phyloP scores from a whole-genome alignment of 2,113 vertebrate species.

The Heteronetta atricapilla region DNA sequence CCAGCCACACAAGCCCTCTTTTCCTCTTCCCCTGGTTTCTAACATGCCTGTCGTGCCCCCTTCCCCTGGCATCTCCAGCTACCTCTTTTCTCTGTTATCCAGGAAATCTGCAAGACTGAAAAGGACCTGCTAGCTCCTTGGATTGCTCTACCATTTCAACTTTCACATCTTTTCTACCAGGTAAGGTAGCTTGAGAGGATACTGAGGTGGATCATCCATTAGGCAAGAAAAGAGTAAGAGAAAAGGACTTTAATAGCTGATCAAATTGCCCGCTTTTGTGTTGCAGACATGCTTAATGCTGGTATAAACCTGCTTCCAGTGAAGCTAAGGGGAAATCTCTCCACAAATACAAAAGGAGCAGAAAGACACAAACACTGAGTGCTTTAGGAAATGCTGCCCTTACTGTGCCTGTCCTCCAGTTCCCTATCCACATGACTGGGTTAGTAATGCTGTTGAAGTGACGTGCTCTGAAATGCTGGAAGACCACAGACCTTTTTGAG shows the following conservation, averaged over 20 bases:
- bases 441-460: not conserved
- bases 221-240: not conserved
- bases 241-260: not conserved
- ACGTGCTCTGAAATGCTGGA: not conserved
- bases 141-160: not conserved
- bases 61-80: not conserved
- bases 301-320: not conserved
- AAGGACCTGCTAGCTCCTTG: not conserved
- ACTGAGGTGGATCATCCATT: not conserved
- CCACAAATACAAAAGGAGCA: not conserved
- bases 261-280: accelerated
- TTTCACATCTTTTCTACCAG: not conserved
- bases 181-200: not conserved
- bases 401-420: not conserved
- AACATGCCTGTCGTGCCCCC: not conserved
- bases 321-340: not conserved
- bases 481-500: not conserved
- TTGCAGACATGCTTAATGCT: not conserved
- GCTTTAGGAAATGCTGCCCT: not conserved
- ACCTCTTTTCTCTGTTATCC: not conserved
- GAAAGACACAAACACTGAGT: not conserved
- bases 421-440: no score
- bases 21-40: not conserved
- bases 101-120: not conserved
- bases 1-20: not conserved